These are phyloP conservation scores for Gymnorhina tibicen DNA, from an alignment of 2,113 vertebrate genomes.

Conservation along the genomic window DNA sequence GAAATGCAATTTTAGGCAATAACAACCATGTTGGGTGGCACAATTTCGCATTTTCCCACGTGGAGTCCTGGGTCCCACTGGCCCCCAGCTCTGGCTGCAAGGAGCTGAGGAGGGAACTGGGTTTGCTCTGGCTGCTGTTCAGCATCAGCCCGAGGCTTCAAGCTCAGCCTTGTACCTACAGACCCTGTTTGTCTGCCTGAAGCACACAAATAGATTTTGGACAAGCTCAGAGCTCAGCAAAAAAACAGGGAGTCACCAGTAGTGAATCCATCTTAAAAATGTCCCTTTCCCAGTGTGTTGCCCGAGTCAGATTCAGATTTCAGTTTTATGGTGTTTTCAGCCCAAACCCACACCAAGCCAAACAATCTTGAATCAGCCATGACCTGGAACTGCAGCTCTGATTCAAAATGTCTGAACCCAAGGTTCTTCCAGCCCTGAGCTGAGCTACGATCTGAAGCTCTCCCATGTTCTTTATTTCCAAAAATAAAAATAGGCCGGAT, in stretches of 20 bases:
- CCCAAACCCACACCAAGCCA: not conserved
- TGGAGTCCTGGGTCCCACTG: not conserved
- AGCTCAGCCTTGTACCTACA: not conserved
- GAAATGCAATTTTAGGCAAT: not conserved
- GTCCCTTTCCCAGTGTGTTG: not conserved
- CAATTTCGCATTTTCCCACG: rapidly evolving
- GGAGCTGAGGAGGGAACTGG: not conserved
- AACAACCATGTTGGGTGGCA: not conserved
- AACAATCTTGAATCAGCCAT: not conserved
- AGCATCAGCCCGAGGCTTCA: not conserved
- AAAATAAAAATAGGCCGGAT: not conserved
- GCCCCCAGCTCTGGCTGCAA: not conserved
- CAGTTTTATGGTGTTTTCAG: not conserved
- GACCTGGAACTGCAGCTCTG: not conserved
- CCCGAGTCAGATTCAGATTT: not conserved
- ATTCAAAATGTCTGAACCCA: not conserved
- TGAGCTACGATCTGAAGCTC: not conserved
- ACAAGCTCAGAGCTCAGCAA: not conserved
- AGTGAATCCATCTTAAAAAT: not conserved
- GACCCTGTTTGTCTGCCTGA: not conserved
- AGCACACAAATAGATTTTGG: not conserved
- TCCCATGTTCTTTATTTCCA: not conserved
- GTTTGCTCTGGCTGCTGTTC: not conserved
- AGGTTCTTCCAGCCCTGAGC: not conserved
- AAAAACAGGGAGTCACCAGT: not conserved